Evolutionary conservation across 2,797 vertebrate species (phyloP).

Genomic region (Eulemur coronatus): DNA sequence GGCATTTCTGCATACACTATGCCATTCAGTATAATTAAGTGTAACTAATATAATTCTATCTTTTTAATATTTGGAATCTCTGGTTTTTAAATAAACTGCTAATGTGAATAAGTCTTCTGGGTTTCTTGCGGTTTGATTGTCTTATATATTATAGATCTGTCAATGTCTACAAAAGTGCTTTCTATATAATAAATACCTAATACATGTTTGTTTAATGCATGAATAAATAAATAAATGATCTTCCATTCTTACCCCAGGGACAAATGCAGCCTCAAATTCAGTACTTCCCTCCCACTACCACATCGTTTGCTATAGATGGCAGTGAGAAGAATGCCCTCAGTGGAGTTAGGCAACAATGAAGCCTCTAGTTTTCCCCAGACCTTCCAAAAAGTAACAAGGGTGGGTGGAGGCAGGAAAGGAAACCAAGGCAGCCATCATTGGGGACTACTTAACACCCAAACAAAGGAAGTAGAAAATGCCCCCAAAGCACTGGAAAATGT

Average conservation of each 20-base stretch:
- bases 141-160: neutral
- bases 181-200: neutral
- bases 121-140: neutral
- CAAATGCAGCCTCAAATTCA: neutral
- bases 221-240: neutral
- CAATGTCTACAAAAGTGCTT: neutral
- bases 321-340: neutral
- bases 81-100: slow-evolving; percentile 6
- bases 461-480: neutral
- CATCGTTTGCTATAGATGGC: neutral
- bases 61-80: neutral
- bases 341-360: neutral
- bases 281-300: neutral
- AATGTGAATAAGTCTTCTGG: neutral
- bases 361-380: neutral
- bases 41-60: neutral
- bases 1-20: neutral
- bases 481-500: neutral
- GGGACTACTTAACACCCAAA: neutral
- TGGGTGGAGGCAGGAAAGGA: neutral
- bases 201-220: neutral
- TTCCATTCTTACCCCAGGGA: neutral
- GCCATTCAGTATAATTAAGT: neutral
- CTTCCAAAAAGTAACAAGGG: neutral
- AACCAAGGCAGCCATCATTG: neutral